These are phyloP conservation scores for Piscicola geometra DNA, from an alignment of 2,888 invertebrate species.

Conservation along the genomic window DNA sequence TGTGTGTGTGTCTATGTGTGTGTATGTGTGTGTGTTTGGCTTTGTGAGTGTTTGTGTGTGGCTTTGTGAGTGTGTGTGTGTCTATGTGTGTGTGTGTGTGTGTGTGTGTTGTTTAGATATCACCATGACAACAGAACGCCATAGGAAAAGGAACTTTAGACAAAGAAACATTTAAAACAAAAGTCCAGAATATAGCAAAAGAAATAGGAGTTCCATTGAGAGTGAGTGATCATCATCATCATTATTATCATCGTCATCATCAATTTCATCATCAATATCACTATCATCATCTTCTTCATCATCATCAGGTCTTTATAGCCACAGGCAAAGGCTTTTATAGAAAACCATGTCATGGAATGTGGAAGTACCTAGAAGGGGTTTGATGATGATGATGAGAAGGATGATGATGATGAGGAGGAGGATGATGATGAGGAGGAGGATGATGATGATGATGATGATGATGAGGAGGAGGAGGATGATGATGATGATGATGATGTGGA, in stretches of 20 bases:
- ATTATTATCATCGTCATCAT: constrained; percentile 23
- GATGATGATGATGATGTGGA: background rate
- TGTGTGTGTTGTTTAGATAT: no score
- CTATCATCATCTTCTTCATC: background rate
- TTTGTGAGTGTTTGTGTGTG: background rate
- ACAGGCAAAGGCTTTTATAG: constrained; percentile 52
- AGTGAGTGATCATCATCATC: constrained; percentile 32
- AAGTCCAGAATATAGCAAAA: background rate
- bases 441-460: background rate
- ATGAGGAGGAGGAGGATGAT: background rate
- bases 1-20: no score
- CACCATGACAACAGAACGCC: no score
- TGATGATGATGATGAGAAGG: constrained; percentile 34
- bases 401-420: background rate
- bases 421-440: background rate
- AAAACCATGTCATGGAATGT: constrained; percentile 53
- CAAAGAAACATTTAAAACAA: constrained; percentile 1
- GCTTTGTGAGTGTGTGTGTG: no score
- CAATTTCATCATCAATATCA: constrained; percentile 1
- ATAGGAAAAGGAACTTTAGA: no score
- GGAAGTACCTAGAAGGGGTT: constrained; percentile 55
- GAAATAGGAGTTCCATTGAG: background rate
- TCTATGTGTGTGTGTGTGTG: no score
- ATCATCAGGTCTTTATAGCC: constrained; percentile 48
- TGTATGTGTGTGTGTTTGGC: no score